Evolutionary conservation across 2,888 invertebrate genomes (phyloP).

Genomic region (Melolontha melolontha): DNA sequence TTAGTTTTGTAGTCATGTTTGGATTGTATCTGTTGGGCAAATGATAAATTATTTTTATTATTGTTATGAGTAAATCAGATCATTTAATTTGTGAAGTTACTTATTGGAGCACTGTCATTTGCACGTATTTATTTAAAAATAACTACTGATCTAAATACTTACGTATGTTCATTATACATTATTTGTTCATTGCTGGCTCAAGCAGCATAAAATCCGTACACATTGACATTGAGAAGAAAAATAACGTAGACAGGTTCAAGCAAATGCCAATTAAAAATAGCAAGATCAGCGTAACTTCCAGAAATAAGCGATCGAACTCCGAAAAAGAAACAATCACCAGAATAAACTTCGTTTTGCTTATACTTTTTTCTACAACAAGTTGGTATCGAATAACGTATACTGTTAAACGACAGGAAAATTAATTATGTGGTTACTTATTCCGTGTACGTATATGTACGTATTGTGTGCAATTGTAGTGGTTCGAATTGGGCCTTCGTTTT

Average conservation of each 20-base stretch:
- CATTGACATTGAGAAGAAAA: constrained; percentile 34
- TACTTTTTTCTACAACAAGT: neutral
- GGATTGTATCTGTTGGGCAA: no score
- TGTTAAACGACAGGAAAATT: constrained; percentile 10
- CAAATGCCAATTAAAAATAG: constrained; percentile 34
- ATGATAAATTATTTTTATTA: no score
- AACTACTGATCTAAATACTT: constrained; percentile 3
- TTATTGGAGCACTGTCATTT: no score
- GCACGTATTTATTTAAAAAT: constrained; percentile 6
- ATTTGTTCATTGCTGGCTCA: constrained; percentile 31
- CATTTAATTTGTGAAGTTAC: no score
- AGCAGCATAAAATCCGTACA: constrained; percentile 20
- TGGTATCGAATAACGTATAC: constrained; percentile 4
- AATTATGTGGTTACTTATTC: constrained; percentile 10
- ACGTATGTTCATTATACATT: constrained; percentile 1
- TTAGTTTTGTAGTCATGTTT: no score
- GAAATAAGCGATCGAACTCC: constrained; percentile 29
- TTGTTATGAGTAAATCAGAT: no score
- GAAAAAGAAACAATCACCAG: constrained; percentile 25
- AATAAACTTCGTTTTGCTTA: neutral
- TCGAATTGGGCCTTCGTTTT: neutral
- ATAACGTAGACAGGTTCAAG: constrained; percentile 30
- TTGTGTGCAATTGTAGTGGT: neutral
- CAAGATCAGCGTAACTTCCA: constrained; percentile 31
- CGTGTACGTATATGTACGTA: no score